These are phyloP conservation scores for Charanyca ferruginea DNA, from an alignment of 2,888 invertebrate species.

Conservation along the genomic window DNA sequence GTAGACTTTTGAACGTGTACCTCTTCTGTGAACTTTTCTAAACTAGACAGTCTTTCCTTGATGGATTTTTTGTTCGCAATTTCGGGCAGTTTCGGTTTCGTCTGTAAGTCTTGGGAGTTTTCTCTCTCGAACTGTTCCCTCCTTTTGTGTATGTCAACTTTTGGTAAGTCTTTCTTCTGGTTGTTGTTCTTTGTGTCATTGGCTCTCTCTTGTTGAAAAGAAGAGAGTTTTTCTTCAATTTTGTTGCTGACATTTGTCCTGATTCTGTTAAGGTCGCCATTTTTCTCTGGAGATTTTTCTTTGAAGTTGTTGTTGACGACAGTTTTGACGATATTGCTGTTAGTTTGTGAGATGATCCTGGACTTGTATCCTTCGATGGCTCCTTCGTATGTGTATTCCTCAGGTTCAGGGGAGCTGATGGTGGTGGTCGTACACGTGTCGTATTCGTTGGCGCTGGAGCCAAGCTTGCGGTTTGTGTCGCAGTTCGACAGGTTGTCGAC, in stretches of 20 bases:
- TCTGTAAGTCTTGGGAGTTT: constrained; percentile 88
- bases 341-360: constrained; percentile 92
- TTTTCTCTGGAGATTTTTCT: constrained; percentile 87
- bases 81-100: constrained; percentile 91
- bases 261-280: constrained; percentile 87
- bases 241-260: constrained; percentile 90
- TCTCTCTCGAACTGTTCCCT: constrained; percentile 96
- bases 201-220: constrained; percentile 89
- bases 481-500: constrained; percentile 88
- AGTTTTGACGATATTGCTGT: constrained; percentile 86
- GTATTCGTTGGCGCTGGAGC: constrained; percentile 91
- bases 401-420: constrained; percentile 93
- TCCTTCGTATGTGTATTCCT: constrained; percentile 96
- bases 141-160: constrained; percentile 95
- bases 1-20: constrained; percentile 84
- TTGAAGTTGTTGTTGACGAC: constrained; percentile 86
- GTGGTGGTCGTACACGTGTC: constrained; percentile 93
- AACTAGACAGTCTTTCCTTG: constrained; percentile 93
- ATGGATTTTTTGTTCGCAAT: constrained; percentile 93
- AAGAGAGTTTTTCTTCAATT: constrained; percentile 92
- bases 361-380: constrained; percentile 97
- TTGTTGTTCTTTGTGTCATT: constrained; percentile 87
- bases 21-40: constrained; percentile 93
- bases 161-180: constrained; percentile 92
- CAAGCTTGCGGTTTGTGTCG: constrained; percentile 86